Evolutionary conservation across 1,140 invertebrate genomes (phyloP).

Genomic region (Dreissena rostriformis): DNA sequence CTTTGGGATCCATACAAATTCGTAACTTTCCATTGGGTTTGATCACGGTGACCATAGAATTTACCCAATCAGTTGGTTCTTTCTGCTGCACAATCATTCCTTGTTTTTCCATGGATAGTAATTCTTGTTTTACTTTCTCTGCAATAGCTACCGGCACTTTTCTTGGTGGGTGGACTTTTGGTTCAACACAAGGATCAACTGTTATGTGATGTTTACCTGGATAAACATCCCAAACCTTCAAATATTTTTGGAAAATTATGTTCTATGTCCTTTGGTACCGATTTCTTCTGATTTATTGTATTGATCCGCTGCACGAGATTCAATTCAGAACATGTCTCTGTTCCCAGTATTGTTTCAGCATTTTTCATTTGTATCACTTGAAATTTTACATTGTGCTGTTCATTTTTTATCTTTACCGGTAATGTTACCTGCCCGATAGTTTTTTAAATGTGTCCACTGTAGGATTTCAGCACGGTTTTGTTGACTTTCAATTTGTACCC

Average conservation of each 20-base stretch:
- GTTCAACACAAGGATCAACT: constrained; percentile 20
- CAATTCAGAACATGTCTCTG: constrained; percentile 1
- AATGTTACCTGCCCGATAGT: neutral
- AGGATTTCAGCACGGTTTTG: neutral
- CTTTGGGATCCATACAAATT: constrained; percentile 82
- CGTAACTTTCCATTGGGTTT: constrained; percentile 74
- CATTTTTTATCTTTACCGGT: neutral
- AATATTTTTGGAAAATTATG: constrained; percentile 17
- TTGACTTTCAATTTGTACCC: neutral
- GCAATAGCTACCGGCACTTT: constrained; percentile 40
- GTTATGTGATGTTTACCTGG: constrained; percentile 35
- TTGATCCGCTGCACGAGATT: neutral
- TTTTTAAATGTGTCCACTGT: constrained; percentile 17
- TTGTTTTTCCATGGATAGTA: constrained; percentile 40
- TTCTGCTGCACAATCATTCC: constrained; percentile 43
- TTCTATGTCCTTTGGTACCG: neutral
- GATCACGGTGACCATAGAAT: constrained; percentile 39
- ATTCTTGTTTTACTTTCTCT: constrained; percentile 59
- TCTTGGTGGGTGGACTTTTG: constrained; percentile 41
- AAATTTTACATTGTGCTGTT: neutral
- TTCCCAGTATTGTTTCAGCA: constrained; percentile 27
- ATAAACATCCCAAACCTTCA: constrained; percentile 15
- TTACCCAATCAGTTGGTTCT: constrained; percentile 62
- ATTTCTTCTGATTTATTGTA: neutral
- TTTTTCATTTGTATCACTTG: neutral